Conservation (phyloP, 2,797 vertebrate species). For the Aldrovandia affinis region DNA sequence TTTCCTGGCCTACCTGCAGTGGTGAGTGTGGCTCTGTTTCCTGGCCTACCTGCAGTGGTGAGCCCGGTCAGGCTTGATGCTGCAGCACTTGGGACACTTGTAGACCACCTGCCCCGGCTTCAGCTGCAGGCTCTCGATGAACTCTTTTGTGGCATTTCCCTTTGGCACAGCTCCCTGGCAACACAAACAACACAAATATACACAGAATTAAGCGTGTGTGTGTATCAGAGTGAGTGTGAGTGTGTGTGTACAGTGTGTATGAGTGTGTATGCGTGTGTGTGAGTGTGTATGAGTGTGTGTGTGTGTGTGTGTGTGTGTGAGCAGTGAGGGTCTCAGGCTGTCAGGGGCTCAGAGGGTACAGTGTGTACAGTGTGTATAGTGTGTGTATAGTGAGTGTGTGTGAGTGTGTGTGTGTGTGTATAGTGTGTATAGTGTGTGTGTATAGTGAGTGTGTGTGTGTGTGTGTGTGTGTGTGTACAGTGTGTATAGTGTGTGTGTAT, state of each 20-base stretch:
- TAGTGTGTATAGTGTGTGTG: no score
- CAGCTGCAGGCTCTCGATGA: constrained; percentile 96
- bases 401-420: no score
- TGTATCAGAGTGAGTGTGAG: no score
- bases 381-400: no score
- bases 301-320: background rate
- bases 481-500: no score
- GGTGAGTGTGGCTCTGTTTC: no score
- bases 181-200: constrained; percentile 1
- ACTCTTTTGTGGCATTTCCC: constrained; percentile 97
- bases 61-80: constrained; percentile 97
- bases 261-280: no score
- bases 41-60: constrained; percentile 73
- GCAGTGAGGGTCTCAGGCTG: constrained; percentile 69
- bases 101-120: constrained; percentile 98
- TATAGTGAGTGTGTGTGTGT: no score
- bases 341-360: no score
- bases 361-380: no score
- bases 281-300: background rate
- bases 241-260: background rate
- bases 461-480: no score
- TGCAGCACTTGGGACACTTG: constrained; percentile 98
- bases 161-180: constrained; percentile 93
- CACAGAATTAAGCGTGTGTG: background rate
- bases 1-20: no score